Percentiles rank a stretch among this genome's conserved stretches.
Evolutionary conservation across 2,888 invertebrate genomes (phyloP).

Genomic region (Dermolepida albohirtum): DNA sequence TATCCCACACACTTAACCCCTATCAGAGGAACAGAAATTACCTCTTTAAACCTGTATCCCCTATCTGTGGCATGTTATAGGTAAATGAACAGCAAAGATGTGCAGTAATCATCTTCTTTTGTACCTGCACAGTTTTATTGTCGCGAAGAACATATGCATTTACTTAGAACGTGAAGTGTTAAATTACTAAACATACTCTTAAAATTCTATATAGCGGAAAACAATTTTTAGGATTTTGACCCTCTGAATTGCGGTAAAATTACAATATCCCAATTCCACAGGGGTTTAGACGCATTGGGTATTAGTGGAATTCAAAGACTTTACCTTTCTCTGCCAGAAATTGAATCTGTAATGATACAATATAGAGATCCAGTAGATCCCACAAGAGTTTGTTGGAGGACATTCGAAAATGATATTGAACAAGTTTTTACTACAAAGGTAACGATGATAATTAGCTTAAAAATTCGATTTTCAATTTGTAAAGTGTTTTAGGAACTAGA

Average conservation of each 20-base stretch:
- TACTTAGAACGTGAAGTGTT: too few relatives aligned
- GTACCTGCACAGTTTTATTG: too few relatives aligned
- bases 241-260: conserved; percentile 76
- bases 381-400: conserved; percentile 78
- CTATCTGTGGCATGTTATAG: too few relatives aligned
- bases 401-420: conserved; percentile 83
- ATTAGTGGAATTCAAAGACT: conserved; percentile 70
- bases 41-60: too few relatives aligned
- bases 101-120: too few relatives aligned
- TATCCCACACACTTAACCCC: too few relatives aligned
- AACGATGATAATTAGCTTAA: conserved; percentile 18
- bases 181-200: too few relatives aligned
- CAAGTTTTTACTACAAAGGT: conserved; percentile 68
- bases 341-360: conserved; percentile 72
- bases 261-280: conserved; percentile 77
- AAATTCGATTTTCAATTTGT: background rate
- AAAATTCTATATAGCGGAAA: too few relatives aligned
- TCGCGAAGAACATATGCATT: too few relatives aligned
- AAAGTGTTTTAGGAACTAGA: conserved; percentile 66
- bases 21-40: too few relatives aligned
- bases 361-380: conserved; percentile 80
- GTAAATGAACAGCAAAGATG: too few relatives aligned
- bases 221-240: conserved; percentile 73
- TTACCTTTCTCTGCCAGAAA: conserved; percentile 73
- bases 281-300: conserved; percentile 76